Base-by-base conservation (phyloP, 2,113 vertebrate genomes). In the Hippocampus zosterae region DNA sequence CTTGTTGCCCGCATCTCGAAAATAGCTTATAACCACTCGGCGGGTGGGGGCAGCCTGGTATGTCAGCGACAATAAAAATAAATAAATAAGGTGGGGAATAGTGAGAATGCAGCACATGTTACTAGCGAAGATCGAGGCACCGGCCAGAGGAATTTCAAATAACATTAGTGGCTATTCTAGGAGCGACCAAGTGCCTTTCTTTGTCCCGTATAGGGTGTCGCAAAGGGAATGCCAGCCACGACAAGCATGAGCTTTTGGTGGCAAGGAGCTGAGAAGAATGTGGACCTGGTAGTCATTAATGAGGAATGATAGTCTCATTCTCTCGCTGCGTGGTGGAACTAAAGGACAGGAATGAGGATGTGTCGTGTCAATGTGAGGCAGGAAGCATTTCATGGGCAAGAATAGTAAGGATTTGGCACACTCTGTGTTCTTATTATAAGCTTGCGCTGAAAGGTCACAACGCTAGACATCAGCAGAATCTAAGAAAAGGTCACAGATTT, bases 251-350 rank as follows among this genome's bases (percentile, higher is more conserved):
- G 84, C 82, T 79, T 33, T 10, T 79, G 70, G 70, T 53, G 73
- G 81, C 79, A 66, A 87, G 71, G 78, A 71, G 72, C 86, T 83
- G 76, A 55, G 61, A 90, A 87, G 85, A 91, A 91, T 89, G 81
- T 76, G 37, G 82, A 79, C 76, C 85, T 90, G 90, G 87, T 78
- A 85, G 86, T 88, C 75, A 85, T 88, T 86, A 89, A 87, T 85
- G 79, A 89, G 81, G 83, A 82, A 86, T 77, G 57, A 82, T 81
- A 68, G 60, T 67, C 71, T 55, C 70, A 2, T 55, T 55, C 52
- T 55, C 52, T 11, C n/a, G 21, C 21, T 55, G 8, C 73, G 74
- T 27, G 67, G 67, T 60, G 73, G 66, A 80, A 65, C 10, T 12
- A 81, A 68, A 66, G 61, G 42, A 70, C 75, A 70, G 68, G 70